These are phyloP conservation scores for Nipponacmea schrenckii DNA, from an alignment of 2,888 invertebrate genomes.

Conservation along the genomic window DNA sequence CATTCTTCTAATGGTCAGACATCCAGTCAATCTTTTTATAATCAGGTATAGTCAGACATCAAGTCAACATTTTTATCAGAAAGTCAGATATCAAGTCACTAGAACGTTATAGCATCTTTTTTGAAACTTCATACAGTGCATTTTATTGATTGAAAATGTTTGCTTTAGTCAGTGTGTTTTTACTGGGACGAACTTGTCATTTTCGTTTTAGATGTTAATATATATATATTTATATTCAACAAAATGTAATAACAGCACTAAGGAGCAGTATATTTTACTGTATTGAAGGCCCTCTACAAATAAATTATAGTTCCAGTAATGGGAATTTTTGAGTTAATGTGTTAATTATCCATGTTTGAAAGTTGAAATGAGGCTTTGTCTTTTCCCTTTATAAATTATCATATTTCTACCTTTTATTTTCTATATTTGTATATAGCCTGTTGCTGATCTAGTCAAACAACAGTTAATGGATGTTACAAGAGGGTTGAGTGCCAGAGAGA, in stretches of 20 bases:
- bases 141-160: no score
- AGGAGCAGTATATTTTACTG: no score
- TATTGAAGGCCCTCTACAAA: slow-evolving; percentile 21
- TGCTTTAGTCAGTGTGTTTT: no score
- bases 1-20: neutral
- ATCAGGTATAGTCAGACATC: neutral
- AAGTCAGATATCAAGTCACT: slow-evolving; percentile 17
- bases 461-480: slow-evolving; percentile 50
- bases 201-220: no score
- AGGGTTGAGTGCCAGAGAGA: slow-evolving; percentile 83
- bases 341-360: neutral
- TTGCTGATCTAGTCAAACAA: slow-evolving; percentile 67
- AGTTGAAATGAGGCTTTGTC: neutral
- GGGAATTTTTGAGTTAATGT: neutral
- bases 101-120: no score
- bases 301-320: neutral
- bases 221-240: no score
- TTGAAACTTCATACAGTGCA: no score
- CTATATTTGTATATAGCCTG: slow-evolving; percentile 42
- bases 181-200: no score
- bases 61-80: neutral
- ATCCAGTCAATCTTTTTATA: neutral
- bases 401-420: neutral
- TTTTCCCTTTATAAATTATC: neutral
- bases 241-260: no score